A percentile compares a stretch with the other conserved stretches of the same genome.
phyloP scores from a whole-genome alignment of 2,888 invertebrate species.

The Ommatoiulus sabulosus region DNA sequence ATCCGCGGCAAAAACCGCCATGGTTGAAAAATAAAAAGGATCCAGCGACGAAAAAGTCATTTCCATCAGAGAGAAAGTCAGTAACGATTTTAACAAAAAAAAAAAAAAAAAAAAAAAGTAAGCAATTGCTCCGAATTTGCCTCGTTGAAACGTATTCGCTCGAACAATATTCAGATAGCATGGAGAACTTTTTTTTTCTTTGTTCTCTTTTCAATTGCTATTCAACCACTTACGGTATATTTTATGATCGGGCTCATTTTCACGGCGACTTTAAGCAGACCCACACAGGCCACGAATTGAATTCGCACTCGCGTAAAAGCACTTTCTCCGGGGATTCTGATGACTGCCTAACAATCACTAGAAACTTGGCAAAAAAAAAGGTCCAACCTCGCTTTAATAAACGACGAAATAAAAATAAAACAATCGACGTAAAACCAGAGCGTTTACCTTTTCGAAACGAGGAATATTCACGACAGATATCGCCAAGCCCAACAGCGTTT shows the following conservation, averaged over 20 bases:
- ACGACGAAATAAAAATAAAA: constrained; percentile 19
- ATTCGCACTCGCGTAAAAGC: constrained; percentile 15
- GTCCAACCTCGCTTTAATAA: constrained; percentile 5
- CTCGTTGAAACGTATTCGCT: background rate
- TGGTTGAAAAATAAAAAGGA: background rate
- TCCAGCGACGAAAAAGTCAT: background rate
- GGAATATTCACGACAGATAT: background rate
- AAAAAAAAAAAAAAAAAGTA: background rate
- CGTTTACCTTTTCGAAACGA: background rate
- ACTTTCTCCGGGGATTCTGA: background rate
- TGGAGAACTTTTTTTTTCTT: background rate
- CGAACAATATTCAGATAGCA: constrained; percentile 42
- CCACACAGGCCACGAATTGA: constrained; percentile 2
- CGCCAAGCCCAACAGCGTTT: background rate
- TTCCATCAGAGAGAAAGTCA: background rate
- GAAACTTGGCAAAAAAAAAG: background rate
- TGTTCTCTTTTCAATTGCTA: constrained; percentile 8
- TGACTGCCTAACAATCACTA: constrained; percentile 15
- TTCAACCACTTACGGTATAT: constrained; percentile 37
- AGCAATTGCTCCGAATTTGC: background rate
- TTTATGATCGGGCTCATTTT: constrained; percentile 35
- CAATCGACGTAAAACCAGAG: background rate
- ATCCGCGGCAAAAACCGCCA: background rate
- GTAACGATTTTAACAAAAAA: background rate
- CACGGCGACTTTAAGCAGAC: constrained; percentile 16